Evolutionary conservation across 2,113 vertebrate species (phyloP).

Genomic region (Cryptotis parvus): DNA sequence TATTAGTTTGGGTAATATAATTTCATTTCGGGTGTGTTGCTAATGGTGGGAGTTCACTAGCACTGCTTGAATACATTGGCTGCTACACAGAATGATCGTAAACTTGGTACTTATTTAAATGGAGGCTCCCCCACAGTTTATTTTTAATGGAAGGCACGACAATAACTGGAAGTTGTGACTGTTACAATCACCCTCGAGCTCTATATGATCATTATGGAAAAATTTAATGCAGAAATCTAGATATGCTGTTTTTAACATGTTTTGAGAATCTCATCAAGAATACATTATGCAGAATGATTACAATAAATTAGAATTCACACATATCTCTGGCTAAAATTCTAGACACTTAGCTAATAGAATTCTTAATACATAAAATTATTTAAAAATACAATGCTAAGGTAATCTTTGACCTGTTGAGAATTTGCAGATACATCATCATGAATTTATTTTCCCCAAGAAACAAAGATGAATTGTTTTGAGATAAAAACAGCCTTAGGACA

Average conservation of each 20-base stretch:
- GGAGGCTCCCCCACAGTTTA: not conserved
- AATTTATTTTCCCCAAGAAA: conserved; percentile 49
- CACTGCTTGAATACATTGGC: not conserved
- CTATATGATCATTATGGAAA: not conserved
- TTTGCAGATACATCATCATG: conserved; percentile 47
- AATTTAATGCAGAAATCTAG: conserved; percentile 37
- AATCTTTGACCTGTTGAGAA: conserved; percentile 51
- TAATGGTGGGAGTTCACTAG: conserved; percentile 24
- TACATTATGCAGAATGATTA: conserved; percentile 18
- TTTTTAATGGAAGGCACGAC: not conserved
- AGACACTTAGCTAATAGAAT: conserved; percentile 10
- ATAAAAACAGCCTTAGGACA: conserved; percentile 62
- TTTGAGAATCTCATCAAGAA: not conserved
- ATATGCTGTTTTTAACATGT: conserved; percentile 9
- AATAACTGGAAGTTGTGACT: not conserved
- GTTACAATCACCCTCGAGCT: not conserved
- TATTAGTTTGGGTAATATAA: conserved; percentile 25
- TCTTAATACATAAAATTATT: conserved; percentile 37
- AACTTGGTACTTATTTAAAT: not conserved
- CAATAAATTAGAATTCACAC: not conserved
- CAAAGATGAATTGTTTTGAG: conserved; percentile 58
- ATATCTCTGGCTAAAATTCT: not conserved
- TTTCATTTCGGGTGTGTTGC: not conserved
- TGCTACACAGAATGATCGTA: not conserved
- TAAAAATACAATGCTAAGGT: conserved; percentile 52